These are phyloP conservation scores for Ectemnius continuus DNA, from an alignment of 2,888 invertebrate species.

Conservation along the genomic window DNA sequence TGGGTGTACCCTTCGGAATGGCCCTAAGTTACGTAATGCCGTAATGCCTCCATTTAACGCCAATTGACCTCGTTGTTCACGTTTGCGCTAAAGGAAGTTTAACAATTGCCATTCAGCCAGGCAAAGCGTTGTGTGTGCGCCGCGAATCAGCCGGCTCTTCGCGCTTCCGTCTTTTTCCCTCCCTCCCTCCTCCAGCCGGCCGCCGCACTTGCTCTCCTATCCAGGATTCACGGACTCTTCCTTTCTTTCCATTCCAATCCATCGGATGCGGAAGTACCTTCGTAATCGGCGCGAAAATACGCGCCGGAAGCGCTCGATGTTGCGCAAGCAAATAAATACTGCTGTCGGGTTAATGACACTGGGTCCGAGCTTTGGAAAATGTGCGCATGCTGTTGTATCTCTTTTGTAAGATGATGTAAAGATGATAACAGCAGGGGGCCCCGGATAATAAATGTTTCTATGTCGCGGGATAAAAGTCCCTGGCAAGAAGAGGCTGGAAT, in stretches of 20 bases:
- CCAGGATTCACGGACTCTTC: neutral
- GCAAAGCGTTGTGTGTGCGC: constrained; percentile 64
- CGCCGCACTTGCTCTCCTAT: constrained; percentile 5
- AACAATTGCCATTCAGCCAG: constrained; percentile 77
- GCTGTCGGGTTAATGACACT: neutral
- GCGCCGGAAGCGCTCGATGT: neutral
- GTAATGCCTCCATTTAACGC: constrained; percentile 77
- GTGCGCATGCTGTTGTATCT: neutral
- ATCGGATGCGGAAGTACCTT: constrained; percentile 8
- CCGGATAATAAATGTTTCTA: too few relatives aligned
- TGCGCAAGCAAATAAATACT: neutral
- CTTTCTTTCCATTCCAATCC: constrained; percentile 9
- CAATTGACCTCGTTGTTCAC: constrained; percentile 78
- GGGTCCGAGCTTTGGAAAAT: neutral
- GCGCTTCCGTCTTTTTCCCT: constrained; percentile 62
- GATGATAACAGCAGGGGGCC: too few relatives aligned
- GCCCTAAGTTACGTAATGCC: constrained; percentile 77
- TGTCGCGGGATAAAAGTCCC: too few relatives aligned
- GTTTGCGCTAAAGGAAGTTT: constrained; percentile 77
- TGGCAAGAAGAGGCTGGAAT: too few relatives aligned
- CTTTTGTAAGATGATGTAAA: neutral
- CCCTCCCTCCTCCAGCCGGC: constrained; percentile 18
- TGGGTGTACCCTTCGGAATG: constrained; percentile 76
- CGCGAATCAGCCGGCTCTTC: constrained; percentile 55
- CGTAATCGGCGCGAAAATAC: neutral